These are phyloP conservation scores for Atherinomorus stipes DNA, from an alignment of 2,113 vertebrate genomes.

Conservation along the genomic window DNA sequence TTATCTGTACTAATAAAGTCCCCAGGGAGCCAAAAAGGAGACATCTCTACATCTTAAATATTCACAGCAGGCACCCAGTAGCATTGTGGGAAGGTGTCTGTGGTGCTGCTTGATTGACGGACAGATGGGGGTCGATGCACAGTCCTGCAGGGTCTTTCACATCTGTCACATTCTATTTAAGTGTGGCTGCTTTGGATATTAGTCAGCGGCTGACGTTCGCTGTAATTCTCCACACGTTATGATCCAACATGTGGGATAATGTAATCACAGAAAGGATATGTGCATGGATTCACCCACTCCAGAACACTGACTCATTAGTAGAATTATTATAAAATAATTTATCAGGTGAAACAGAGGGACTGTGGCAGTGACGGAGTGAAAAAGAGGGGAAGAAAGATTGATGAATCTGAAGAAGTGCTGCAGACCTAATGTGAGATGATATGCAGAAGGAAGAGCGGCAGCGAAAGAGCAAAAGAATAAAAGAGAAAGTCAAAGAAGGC, in stretches of 20 bases:
- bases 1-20: constrained; percentile 55
- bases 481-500: constrained; percentile 22
- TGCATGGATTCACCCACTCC: constrained; percentile 30
- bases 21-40: constrained; percentile 36
- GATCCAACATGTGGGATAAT: constrained; percentile 49
- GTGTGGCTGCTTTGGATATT: constrained; percentile 52
- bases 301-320: constrained; percentile 54
- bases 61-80: constrained; percentile 54
- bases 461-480: constrained; percentile 32
- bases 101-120: constrained; percentile 63
- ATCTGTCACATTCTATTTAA: constrained; percentile 70
- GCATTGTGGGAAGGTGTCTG: constrained; percentile 66
- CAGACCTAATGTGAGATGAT: constrained; percentile 40
- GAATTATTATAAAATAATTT: constrained; percentile 54
- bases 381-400: constrained; percentile 29
- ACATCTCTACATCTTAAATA: constrained; percentile 54
- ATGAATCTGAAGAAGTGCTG: constrained; percentile 48
- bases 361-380: constrained; percentile 2
- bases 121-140: constrained; percentile 58
- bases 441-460: constrained; percentile 26
- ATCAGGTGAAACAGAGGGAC: constrained; percentile 39
- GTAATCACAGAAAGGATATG: constrained; percentile 52
- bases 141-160: constrained; percentile 67
- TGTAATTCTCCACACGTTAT: constrained; percentile 62
- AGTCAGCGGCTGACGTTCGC: constrained; percentile 47